Evolutionary conservation across 2,797 vertebrate genomes (phyloP).

Genomic region (Craterocephalus amniculus): DNA sequence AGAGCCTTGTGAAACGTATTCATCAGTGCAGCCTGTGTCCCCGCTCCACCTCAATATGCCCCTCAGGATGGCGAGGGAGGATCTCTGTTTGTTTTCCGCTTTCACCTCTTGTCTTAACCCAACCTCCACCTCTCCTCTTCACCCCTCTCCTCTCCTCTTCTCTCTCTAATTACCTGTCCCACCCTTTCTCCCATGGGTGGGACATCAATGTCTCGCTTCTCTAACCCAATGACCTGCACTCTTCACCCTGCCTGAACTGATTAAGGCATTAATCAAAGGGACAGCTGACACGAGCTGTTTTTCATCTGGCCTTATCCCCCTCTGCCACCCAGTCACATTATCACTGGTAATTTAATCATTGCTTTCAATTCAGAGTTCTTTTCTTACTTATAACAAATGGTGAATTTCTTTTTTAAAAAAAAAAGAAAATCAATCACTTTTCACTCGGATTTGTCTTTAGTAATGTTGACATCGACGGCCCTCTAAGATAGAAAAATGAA

Average conservation of each 20-base stretch:
- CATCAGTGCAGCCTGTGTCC: conserved; percentile 66
- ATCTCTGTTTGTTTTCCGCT: conserved; percentile 60
- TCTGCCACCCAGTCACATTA: neutral
- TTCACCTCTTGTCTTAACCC: conserved; percentile 32
- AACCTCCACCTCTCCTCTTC: conserved; percentile 9
- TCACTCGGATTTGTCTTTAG: conserved; percentile 28
- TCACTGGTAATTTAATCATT: conserved; percentile 21
- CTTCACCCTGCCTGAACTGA: conserved; percentile 26
- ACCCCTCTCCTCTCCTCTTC: neutral
- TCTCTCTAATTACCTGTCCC: conserved; percentile 55
- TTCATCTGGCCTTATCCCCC: conserved; percentile 5
- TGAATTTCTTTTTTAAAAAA: neutral
- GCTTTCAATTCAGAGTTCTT: conserved; percentile 2
- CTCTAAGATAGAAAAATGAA: conserved; percentile 24
- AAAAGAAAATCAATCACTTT: conserved; percentile 6
- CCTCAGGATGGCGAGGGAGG: conserved; percentile 48
- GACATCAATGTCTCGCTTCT: conserved; percentile 1
- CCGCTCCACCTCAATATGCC: conserved; percentile 57
- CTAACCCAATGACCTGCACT: neutral
- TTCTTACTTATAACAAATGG: conserved; percentile 19
- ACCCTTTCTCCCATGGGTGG: conserved; percentile 3
- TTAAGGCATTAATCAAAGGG: conserved; percentile 36
- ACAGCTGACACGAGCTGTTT: conserved; percentile 28
- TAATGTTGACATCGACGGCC: conserved; percentile 22
- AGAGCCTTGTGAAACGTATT: conserved; percentile 67